These are phyloP conservation scores for Vanacampus margaritifer DNA, from an alignment of 2,113 vertebrate genomes.

Conservation along the genomic window DNA sequence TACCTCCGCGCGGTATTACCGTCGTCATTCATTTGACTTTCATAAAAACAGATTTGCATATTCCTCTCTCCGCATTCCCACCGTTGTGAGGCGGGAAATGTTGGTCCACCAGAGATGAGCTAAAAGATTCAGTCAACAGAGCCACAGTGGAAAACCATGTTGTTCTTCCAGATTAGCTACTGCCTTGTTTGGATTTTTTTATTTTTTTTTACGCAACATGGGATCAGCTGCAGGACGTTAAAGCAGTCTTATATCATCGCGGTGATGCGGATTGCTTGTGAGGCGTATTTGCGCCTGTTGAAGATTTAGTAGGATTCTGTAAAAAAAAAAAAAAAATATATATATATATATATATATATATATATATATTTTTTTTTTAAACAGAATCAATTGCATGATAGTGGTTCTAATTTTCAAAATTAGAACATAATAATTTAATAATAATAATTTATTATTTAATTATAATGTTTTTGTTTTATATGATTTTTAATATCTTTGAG, in stretches of 20 bases:
- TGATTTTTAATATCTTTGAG: too few relatives aligned
- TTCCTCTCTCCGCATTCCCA: slow-evolving; percentile 31
- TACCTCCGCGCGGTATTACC: slow-evolving; percentile 63
- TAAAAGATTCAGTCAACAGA: slow-evolving; percentile 47
- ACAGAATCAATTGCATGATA: too few relatives aligned
- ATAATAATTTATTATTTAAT: too few relatives aligned
- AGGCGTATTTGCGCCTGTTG: neutral
- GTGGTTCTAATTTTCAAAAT: too few relatives aligned
- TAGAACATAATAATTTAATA: too few relatives aligned
- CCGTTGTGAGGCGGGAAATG: slow-evolving; percentile 12
- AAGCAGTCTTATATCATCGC: slow-evolving; percentile 41
- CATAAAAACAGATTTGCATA: slow-evolving; percentile 56
- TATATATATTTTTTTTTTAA: too few relatives aligned
- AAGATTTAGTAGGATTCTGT: neutral
- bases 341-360: too few relatives aligned
- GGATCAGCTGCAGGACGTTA: slow-evolving; percentile 57
- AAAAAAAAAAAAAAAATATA: neutral
- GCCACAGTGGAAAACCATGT: slow-evolving; percentile 44
- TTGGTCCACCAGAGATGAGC: slow-evolving; percentile 27
- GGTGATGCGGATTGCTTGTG: slow-evolving; percentile 36
- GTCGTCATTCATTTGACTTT: slow-evolving; percentile 62
- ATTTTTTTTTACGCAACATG: slow-evolving; percentile 30
- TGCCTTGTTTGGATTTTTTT: slow-evolving; percentile 50
- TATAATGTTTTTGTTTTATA: too few relatives aligned
- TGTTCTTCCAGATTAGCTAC: slow-evolving; percentile 57